These are phyloP conservation scores for Lepilemur ruficaudatus DNA, from an alignment of 2,797 vertebrate species.

Conservation along the genomic window DNA sequence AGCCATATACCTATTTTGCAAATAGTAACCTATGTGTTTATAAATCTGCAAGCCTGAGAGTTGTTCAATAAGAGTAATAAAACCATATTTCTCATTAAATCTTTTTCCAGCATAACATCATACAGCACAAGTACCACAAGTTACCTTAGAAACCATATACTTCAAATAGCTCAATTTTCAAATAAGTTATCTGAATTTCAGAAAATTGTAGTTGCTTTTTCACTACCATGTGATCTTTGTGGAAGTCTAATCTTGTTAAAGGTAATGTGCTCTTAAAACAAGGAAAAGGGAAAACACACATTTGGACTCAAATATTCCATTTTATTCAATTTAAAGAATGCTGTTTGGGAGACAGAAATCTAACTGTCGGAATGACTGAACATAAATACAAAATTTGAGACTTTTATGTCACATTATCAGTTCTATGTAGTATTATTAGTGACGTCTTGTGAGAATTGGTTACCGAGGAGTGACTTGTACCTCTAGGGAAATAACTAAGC, in stretches of 20 bases:
- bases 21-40: background rate
- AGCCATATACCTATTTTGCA: background rate
- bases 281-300: background rate
- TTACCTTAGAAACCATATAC: background rate
- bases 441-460: background rate
- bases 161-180: background rate
- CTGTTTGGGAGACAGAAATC: background rate
- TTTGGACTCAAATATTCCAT: background rate
- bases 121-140: background rate
- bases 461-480: background rate
- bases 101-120: background rate
- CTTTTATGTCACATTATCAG: background rate
- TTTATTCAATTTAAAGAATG: background rate
- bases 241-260: background rate
- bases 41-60: background rate
- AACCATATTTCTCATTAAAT: background rate
- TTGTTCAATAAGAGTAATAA: background rate
- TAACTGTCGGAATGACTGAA: background rate
- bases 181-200: background rate
- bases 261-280: background rate
- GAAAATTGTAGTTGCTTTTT: background rate
- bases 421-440: background rate
- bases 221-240: background rate
- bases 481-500: background rate
- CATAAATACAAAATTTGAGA: background rate